These are phyloP conservation scores for Edolisoma coerulescens DNA, from an alignment of 2,113 vertebrate species.

Conservation along the genomic window DNA sequence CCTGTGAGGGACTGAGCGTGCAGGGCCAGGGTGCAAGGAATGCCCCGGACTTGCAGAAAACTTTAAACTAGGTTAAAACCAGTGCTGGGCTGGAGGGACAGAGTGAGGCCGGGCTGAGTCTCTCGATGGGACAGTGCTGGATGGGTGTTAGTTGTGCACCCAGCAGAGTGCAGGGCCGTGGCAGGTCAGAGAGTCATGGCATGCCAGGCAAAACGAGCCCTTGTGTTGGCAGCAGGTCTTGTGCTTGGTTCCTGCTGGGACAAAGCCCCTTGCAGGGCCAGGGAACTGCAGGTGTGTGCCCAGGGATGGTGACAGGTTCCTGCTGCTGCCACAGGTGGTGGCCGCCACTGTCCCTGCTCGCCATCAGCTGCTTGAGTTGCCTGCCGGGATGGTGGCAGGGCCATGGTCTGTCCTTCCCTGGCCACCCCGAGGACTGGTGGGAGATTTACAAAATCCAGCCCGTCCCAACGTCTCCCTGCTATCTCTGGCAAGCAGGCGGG, in stretches of 20 bases:
- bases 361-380: neutral
- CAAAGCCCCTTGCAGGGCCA: neutral
- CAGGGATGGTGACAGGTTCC: neutral
- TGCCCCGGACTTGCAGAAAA: neutral
- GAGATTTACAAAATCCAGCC: constrained; percentile 8
- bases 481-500: neutral
- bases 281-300: neutral
- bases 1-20: fast-evolving
- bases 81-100: neutral
- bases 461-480: neutral
- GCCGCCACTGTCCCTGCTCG: fast-evolving
- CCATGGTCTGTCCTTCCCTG: fast-evolving
- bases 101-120: neutral
- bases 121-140: fast-evolving
- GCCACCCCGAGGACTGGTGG: neutral
- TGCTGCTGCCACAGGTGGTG: fast-evolving
- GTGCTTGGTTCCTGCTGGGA: neutral
- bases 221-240: fast-evolving
- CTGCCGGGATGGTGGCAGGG: neutral
- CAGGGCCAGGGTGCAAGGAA: neutral
- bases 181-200: fast-evolving
- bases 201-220: neutral
- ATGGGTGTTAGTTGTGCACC: neutral
- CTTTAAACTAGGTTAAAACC: neutral
- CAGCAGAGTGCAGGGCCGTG: neutral